Conservation (phyloP, 2,888 invertebrate genomes). For the Cantharis flavilabris region DNA sequence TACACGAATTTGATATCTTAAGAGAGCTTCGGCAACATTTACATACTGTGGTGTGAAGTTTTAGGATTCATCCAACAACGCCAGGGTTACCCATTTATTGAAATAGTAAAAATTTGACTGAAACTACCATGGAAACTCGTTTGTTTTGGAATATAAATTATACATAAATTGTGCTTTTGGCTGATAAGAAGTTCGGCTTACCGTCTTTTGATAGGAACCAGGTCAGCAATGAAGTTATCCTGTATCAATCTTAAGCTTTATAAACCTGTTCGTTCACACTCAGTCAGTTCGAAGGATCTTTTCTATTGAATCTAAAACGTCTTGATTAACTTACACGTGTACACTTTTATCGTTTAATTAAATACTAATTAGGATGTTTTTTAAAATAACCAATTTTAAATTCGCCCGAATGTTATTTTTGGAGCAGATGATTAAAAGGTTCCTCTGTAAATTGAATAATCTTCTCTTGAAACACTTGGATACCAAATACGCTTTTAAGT, state of each 20-base stretch:
- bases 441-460: constrained; percentile 3
- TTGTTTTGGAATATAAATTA: not conserved
- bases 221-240: not conserved
- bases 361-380: not conserved
- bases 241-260: not conserved
- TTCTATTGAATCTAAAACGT: not conserved
- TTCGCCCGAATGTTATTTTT: not conserved
- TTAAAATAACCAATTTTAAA: not conserved
- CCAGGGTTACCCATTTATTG: not conserved
- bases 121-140: not conserved
- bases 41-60: not conserved
- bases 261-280: not conserved
- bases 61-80: too few species aligned
- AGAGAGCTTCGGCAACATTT: not conserved
- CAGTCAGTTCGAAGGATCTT: not conserved
- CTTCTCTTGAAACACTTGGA: not conserved
- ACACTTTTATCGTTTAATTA: not conserved
- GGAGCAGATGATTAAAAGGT: not conserved
- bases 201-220: not conserved
- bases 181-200: not conserved
- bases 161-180: not conserved
- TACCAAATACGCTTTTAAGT: not conserved
- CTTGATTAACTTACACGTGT: not conserved
- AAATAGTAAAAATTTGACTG: not conserved
- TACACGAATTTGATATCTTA: not conserved